A percentile compares a stretch with the other conserved stretches of the same genome.
Evolutionary conservation across 2,797 vertebrate genomes (phyloP).

Genomic region (Hypotaenidia okinawae): DNA sequence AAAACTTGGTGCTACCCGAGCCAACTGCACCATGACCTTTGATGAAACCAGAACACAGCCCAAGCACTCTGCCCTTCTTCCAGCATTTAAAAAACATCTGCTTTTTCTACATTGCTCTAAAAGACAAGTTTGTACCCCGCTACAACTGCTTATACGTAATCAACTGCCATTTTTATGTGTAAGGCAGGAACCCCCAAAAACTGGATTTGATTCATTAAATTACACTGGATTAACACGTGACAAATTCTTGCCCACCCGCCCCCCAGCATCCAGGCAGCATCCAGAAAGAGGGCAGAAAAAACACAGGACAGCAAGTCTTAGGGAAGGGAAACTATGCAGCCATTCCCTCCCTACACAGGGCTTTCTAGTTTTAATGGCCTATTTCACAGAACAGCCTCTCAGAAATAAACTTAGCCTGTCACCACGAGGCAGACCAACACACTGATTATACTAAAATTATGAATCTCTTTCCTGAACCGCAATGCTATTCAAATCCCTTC

Average conservation of each 20-base stretch:
- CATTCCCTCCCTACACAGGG: not conserved
- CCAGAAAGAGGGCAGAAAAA: not conserved
- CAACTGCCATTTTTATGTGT: not conserved
- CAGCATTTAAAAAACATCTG: not conserved
- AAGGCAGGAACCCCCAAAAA: not conserved
- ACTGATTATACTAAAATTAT: constrained; percentile 53
- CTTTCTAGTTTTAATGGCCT: constrained; percentile 46
- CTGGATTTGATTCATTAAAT: not conserved
- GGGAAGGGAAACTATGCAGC: not conserved
- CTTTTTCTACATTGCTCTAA: not conserved
- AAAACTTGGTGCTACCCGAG: constrained; percentile 1
- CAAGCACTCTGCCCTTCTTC: not conserved
- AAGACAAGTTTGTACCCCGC: not conserved
- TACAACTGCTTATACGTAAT: not conserved
- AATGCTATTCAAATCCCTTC: constrained; percentile 37
- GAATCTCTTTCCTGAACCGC: constrained; percentile 15
- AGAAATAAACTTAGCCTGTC: constrained; percentile 56
- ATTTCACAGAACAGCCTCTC: constrained; percentile 47
- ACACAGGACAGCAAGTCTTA: not conserved
- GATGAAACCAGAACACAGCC: constrained; percentile 1
- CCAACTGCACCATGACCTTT: not conserved
- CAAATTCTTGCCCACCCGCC: not conserved
- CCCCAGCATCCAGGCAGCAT: not conserved
- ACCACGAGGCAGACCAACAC: constrained; percentile 36
- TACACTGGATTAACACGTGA: not conserved